phyloP scores from a whole-genome alignment of 2,888 invertebrate genomes.

The Leucoptera coffeella region DNA sequence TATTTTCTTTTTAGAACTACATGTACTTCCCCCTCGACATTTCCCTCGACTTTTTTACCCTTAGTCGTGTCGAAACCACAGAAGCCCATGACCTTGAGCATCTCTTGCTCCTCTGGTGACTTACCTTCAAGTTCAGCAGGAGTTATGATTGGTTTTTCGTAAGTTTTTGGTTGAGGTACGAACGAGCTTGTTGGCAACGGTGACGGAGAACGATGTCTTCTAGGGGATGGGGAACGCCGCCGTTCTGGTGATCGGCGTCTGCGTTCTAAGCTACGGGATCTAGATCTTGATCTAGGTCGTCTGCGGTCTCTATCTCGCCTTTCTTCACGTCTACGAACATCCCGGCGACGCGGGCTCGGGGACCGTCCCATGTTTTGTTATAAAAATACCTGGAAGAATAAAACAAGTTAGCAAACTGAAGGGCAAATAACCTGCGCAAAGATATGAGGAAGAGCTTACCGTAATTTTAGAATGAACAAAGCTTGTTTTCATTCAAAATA shows the following conservation, averaged over 20 bases:
- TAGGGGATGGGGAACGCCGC: constrained; percentile 15
- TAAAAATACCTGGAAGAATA: not conserved
- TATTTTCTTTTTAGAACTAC: constrained; percentile 94
- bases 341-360: constrained; percentile 43
- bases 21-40: constrained; percentile 91
- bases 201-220: constrained; percentile 25
- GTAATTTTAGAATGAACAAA: no score
- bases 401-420: no score
- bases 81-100: constrained; percentile 97
- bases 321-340: constrained; percentile 21
- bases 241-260: constrained; percentile 39
- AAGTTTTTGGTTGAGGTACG: constrained; percentile 25
- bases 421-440: no score
- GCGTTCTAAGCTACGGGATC: constrained; percentile 35
- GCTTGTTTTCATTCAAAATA: no score
- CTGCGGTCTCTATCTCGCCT: constrained; percentile 16
- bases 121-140: constrained; percentile 88
- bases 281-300: constrained; percentile 28
- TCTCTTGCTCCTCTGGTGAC: constrained; percentile 85
- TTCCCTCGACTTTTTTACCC: constrained; percentile 91
- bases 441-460: no score
- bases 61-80: constrained; percentile 94
- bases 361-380: constrained; percentile 30
- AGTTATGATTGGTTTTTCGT: constrained; percentile 61
- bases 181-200: constrained; percentile 28